phyloP scores from a whole-genome alignment of 2,113 vertebrate species.

The Barnardius zonarius region DNA sequence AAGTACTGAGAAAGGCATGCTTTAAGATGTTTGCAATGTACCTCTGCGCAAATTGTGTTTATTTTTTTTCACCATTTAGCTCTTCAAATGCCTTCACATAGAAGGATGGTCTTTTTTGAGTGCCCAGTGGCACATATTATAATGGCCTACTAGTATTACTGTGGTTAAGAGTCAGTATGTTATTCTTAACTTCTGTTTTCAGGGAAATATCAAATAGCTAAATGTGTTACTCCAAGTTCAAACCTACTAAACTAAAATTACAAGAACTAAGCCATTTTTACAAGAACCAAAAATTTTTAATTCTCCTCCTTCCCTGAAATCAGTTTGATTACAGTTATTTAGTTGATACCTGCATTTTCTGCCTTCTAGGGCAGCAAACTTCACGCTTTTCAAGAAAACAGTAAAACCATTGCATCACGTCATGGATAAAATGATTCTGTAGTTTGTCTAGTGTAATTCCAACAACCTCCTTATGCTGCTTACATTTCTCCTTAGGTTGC shows the following conservation, averaged over 20 bases:
- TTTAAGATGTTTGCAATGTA: accelerated
- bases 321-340: neutral
- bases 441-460: neutral
- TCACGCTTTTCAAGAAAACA: neutral
- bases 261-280: neutral
- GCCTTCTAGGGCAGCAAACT: neutral
- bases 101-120: neutral
- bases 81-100: neutral
- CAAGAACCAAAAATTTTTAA: neutral
- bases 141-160: neutral
- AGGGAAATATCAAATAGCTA: neutral
- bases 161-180: neutral
- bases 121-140: neutral
- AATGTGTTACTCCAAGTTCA: neutral
- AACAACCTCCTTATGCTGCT: neutral
- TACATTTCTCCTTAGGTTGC: accelerated
- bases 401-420: neutral
- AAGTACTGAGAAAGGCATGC: neutral
- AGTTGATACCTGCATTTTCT: neutral
- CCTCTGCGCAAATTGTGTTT: neutral
- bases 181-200: neutral
- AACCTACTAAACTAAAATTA: neutral
- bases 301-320: neutral
- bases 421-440: neutral
- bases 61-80: neutral